phyloP scores from a whole-genome alignment of 2,888 invertebrate species.

The Alentia gelatinosa region DNA sequence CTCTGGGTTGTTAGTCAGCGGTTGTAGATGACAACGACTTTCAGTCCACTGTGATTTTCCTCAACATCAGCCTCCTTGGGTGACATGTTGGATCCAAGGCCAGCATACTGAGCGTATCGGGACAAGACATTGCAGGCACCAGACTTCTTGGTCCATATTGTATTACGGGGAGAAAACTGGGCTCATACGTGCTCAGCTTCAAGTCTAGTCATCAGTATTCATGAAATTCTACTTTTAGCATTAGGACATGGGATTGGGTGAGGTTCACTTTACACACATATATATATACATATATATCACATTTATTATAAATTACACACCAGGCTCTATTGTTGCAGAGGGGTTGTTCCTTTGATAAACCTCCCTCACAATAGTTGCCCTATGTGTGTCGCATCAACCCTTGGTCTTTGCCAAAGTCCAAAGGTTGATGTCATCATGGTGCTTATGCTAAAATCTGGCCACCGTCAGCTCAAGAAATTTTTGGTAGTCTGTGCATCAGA shows the following conservation, averaged over 20 bases:
- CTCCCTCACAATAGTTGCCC: conserved; percentile 38
- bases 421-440: conserved; percentile 1
- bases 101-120: conserved; percentile 59
- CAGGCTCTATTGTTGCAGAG: conserved; percentile 52
- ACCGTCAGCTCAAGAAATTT: background rate
- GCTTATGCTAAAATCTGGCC: conserved; percentile 13
- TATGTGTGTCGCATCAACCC: background rate
- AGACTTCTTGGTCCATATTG: background rate
- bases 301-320: conserved; percentile 6
- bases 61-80: conserved; percentile 60
- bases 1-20: conserved; percentile 47
- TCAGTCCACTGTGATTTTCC: background rate
- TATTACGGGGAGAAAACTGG: conserved; percentile 19
- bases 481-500: conserved; percentile 41
- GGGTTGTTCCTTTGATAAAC: conserved; percentile 50
- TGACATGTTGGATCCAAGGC: conserved; percentile 72
- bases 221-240: conserved; percentile 29
- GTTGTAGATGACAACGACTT: conserved; percentile 52
- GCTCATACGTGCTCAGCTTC: background rate
- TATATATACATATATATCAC: background rate
- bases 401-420: background rate
- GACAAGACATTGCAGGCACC: conserved; percentile 6
- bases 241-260: conserved; percentile 42
- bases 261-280: conserved; percentile 30
- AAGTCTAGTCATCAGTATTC: conserved; percentile 47